Percentiles rank a stretch among this genome's conserved stretches.
These are phyloP conservation scores for Melanogrammus aeglefinus DNA, from an alignment of 2,797 vertebrate species.

Conservation along the genomic window DNA sequence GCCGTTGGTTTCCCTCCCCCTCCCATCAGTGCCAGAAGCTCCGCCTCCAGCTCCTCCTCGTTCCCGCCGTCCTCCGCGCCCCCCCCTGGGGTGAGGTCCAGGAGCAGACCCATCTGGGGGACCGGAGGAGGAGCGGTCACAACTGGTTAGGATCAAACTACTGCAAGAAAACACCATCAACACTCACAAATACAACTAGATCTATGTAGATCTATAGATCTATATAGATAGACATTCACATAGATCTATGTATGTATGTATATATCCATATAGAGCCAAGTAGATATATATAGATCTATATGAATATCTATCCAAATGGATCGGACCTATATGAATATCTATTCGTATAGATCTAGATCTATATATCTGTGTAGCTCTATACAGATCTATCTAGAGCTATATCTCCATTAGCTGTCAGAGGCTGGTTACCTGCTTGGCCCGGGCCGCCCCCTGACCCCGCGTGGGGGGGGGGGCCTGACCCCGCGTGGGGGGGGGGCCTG, in stretches of 20 bases:
- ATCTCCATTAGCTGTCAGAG: neutral
- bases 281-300: too few relatives aligned
- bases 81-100: slow-evolving; percentile 78
- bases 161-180: neutral
- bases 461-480: slow-evolving; percentile 62
- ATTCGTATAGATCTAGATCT: too few relatives aligned
- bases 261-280: too few relatives aligned
- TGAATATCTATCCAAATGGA: too few relatives aligned
- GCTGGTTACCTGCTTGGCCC: slow-evolving; percentile 75
- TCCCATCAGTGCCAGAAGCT: slow-evolving; percentile 82
- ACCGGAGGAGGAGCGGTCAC: neutral
- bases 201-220: too few relatives aligned
- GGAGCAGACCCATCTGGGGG: slow-evolving; percentile 84
- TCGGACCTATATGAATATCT: too few relatives aligned
- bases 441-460: slow-evolving; percentile 74
- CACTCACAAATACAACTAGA: neutral
- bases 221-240: too few relatives aligned
- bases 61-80: slow-evolving; percentile 72
- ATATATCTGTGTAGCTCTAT: too few relatives aligned
- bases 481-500: slow-evolving; percentile 67
- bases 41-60: slow-evolving; percentile 84
- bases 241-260: too few relatives aligned
- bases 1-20: slow-evolving; percentile 60
- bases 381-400: too few relatives aligned
- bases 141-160: neutral